These are phyloP conservation scores for Pandemis corylana DNA, from an alignment of 2,888 invertebrate genomes.

Conservation along the genomic window DNA sequence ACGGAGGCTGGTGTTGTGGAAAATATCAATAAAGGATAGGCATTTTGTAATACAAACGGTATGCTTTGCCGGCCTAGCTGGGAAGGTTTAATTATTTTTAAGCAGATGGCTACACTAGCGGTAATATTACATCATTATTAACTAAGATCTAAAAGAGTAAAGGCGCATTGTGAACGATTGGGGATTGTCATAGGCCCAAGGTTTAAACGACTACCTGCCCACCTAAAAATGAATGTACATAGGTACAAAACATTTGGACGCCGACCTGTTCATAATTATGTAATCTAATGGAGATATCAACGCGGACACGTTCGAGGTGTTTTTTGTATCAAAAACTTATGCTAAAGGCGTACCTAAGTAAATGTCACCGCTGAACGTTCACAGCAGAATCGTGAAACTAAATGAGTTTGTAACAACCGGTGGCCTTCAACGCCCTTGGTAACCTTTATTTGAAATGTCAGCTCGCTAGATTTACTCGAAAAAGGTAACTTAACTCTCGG, in stretches of 20 bases:
- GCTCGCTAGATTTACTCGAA: neutral
- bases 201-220: no score
- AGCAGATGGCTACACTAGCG: neutral
- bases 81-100: constrained; percentile 27
- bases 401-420: constrained; percentile 24
- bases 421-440: constrained; percentile 17
- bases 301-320: no score
- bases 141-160: no score
- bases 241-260: no score
- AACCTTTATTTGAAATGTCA: constrained; percentile 36
- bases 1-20: constrained; percentile 16
- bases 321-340: no score
- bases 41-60: constrained; percentile 32
- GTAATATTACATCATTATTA: neutral
- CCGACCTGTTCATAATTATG: no score
- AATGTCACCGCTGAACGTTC: neutral
- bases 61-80: constrained; percentile 27
- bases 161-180: no score
- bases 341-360: no score
- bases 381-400: neutral
- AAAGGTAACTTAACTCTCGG: neutral
- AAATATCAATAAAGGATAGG: constrained; percentile 38
- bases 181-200: no score
- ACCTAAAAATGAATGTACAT: no score
- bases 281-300: no score